phyloP scores from a whole-genome alignment of 2,797 vertebrate genomes.

The Semotilus atromaculatus region DNA sequence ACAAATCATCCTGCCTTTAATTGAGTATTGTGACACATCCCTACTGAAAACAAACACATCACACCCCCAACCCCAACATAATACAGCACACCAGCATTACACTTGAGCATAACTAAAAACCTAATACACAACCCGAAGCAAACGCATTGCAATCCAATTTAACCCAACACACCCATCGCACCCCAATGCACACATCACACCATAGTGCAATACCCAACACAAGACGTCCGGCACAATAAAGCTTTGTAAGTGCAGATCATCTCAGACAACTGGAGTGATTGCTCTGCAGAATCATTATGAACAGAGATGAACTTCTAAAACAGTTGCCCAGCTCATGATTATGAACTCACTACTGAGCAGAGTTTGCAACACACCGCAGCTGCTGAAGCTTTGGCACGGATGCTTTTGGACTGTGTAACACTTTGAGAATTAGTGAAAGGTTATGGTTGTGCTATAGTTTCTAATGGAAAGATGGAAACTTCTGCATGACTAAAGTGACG shows the following conservation, averaged over 20 bases:
- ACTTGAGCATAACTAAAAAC: neutral
- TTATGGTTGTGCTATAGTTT: conserved; percentile 20
- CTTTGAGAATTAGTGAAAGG: conserved; percentile 28
- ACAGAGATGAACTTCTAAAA: conserved; percentile 12
- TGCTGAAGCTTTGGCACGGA: conserved; percentile 26
- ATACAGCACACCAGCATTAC: neutral
- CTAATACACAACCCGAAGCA: neutral
- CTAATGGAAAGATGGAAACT: conserved; percentile 32
- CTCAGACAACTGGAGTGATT: conserved; percentile 36
- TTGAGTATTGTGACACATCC: neutral
- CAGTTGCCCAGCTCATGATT: conserved; percentile 33
- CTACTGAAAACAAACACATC: neutral
- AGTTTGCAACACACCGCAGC: conserved; percentile 30
- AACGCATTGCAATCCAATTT: neutral
- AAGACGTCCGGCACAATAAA: neutral
- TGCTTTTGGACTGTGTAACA: conserved; percentile 35
- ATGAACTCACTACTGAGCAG: neutral
- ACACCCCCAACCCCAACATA: neutral
- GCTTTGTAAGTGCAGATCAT: neutral
- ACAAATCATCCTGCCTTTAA: neutral
- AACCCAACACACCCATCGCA: neutral
- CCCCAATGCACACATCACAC: neutral
- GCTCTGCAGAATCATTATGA: conserved; percentile 21
- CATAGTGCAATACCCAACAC: neutral
- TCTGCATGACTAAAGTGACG: conserved; percentile 33